Conservation (phyloP, 2,113 vertebrate genomes). For the Callopanchax toddi region DNA sequence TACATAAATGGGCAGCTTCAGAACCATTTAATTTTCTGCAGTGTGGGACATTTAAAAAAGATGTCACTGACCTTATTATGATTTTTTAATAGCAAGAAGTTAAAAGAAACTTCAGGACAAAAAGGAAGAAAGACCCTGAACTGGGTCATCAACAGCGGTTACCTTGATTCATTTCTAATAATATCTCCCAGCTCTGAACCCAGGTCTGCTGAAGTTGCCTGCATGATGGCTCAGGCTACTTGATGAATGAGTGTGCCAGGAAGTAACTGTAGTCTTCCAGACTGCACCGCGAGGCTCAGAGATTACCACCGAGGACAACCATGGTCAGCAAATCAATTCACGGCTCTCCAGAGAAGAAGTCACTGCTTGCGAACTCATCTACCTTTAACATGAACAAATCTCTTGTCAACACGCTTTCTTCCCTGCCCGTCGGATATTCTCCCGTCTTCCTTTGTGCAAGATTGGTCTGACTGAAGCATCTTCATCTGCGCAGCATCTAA, state of each 20-base stretch:
- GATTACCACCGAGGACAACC: constrained; percentile 62
- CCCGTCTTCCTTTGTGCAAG: constrained; percentile 42
- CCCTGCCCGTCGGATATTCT: constrained; percentile 21
- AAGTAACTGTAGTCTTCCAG: constrained; percentile 38
- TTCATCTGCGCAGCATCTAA: constrained; percentile 56
- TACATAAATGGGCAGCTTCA: constrained; percentile 1
- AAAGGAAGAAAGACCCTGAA: constrained; percentile 63
- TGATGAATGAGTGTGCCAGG: constrained; percentile 72
- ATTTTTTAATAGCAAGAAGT: constrained; percentile 48
- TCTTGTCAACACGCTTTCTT: constrained; percentile 50
- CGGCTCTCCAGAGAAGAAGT: constrained; percentile 54
- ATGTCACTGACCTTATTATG: constrained; percentile 62
- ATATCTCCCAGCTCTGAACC: constrained; percentile 63
- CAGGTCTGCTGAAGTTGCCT: constrained; percentile 60
- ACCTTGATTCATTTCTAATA: constrained; percentile 72
- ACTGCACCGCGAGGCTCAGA: constrained; percentile 40
- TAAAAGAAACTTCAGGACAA: constrained; percentile 42
- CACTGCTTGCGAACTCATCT: constrained; percentile 63
- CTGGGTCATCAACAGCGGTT: constrained; percentile 75
- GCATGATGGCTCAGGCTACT: constrained; percentile 61
- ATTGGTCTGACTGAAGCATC: constrained; percentile 61
- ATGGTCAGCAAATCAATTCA: constrained; percentile 75
- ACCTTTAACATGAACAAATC: constrained; percentile 53
- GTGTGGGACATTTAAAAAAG: constrained; percentile 38
- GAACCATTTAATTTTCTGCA: constrained; percentile 34